Evolutionary conservation across 2,797 vertebrate genomes (phyloP), one percentile per base, ranked within the genome.

Genomic region (Decapterus maruadsi): DNA sequence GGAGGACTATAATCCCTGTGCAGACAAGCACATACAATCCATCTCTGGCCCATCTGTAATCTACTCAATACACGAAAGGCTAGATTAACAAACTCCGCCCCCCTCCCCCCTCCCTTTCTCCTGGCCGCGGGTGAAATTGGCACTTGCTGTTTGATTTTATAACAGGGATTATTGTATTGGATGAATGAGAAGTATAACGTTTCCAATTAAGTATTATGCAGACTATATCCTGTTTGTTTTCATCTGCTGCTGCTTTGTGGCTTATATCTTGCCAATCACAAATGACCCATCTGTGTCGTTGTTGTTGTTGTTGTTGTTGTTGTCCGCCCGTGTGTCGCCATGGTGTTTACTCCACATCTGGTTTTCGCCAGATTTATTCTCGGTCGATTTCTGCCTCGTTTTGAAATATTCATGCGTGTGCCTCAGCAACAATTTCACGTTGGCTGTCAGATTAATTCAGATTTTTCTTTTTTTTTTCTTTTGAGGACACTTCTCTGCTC

Each of bases 31-130:
- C 86, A 67, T 69, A 69, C 82, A 87, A 83, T 85, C 90, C 83
- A 87, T 80, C 80, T 71, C 77, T 84, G 86, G 73, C 75, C 77
- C 84, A 84, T 91, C 79, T 88, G 81, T 92, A 92, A 93, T 92
- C 91, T 78, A 89, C 86, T 90, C 77, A 42, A 78, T 86, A 90
- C 89, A 90, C 60, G 79, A 83, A 81, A 81, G 83, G 64, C 70
- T 66, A 90, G 91, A 94, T 94, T 93, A 93, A 81, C 77, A n/a
- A 48, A 20, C 54, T 8, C 71, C 34, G 36, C 26, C 22, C 19
- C 26, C 26, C 26, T 26, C 26, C 26, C 26, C 1, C 26, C 26
- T 3, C 26, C 26, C 26, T 38, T 45, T 69, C 74, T 73, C 68
- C 60, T 62, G 75, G 66, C 78, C 74, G 73, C 11, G 54, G 73